Percentiles rank a stretch among this genome's conserved stretches.
phyloP scores from a whole-genome alignment of 1,140 invertebrate species.

The Heliconius himera region DNA sequence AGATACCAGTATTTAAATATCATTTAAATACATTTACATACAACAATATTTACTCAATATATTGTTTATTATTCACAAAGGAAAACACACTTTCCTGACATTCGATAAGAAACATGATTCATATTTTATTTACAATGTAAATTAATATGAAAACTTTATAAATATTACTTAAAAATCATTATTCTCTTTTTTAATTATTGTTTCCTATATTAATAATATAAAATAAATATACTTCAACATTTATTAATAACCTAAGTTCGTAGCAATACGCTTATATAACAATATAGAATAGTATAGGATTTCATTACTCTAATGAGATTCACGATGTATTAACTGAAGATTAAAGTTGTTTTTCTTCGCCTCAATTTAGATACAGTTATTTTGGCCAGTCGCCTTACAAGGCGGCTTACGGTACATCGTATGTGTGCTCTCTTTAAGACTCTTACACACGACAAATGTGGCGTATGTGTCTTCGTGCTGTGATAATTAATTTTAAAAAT shows the following conservation, averaged over 20 bases:
- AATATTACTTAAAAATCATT: neutral
- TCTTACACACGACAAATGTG: slow-evolving; percentile 26
- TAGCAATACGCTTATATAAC: slow-evolving; percentile 14
- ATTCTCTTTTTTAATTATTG: neutral
- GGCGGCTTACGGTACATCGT: slow-evolving; percentile 61
- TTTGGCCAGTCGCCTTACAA: slow-evolving; percentile 59
- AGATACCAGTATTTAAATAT: neutral
- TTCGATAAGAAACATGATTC: slow-evolving; percentile 1
- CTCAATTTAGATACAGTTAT: slow-evolving; percentile 61
- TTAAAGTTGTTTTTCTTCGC: slow-evolving; percentile 39
- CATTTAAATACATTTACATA: neutral
- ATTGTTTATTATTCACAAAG: neutral
- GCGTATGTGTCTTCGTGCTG: neutral
- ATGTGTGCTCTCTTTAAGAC: slow-evolving; percentile 49
- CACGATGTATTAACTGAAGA: slow-evolving; percentile 36
- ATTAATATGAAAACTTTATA: neutral
- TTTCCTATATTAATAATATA: neutral
- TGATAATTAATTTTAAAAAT: too few relatives aligned
- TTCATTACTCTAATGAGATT: slow-evolving; percentile 53
- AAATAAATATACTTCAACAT: neutral
- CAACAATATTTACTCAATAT: neutral
- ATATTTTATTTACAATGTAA: neutral
- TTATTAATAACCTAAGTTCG: neutral
- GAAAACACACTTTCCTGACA: neutral
- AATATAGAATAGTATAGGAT: slow-evolving; percentile 33